phyloP scores from a whole-genome alignment of 1,140 invertebrate species.

The Diprion similis region DNA sequence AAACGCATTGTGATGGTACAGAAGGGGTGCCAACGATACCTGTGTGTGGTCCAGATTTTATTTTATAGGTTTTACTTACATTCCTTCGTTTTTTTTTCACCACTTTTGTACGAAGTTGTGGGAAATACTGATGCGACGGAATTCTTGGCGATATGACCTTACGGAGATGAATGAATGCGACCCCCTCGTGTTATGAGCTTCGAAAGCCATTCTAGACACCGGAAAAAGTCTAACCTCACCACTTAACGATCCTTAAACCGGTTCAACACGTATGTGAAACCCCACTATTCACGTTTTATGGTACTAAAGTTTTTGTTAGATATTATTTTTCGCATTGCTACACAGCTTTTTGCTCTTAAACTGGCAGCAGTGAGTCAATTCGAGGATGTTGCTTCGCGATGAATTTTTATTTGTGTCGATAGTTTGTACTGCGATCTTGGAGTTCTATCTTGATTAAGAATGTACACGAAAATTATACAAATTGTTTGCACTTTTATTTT shows the following conservation, averaged over 20 bases:
- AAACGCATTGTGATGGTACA: too few relatives aligned
- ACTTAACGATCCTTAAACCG: slow-evolving; percentile 5
- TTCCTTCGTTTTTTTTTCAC: too few relatives aligned
- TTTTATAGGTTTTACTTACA: background rate
- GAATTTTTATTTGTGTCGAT: too few relatives aligned
- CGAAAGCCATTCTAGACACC: background rate
- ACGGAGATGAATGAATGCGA: background rate
- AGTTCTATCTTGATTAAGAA: too few relatives aligned
- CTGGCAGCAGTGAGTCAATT: background rate
- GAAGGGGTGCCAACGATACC: background rate
- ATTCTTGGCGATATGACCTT: background rate
- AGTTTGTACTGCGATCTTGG: too few relatives aligned
- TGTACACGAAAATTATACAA: too few relatives aligned
- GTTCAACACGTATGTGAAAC: background rate
- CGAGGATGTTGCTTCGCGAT: background rate
- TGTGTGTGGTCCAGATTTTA: background rate
- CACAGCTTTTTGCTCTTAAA: too few relatives aligned
- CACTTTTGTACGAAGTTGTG: background rate
- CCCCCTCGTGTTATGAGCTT: background rate
- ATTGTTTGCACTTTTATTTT: too few relatives aligned
- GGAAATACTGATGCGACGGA: background rate
- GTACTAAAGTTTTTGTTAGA: background rate
- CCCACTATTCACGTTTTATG: background rate
- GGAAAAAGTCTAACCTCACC: background rate
- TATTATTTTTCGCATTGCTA: background rate